phyloP scores from a whole-genome alignment of 2,797 vertebrate species.

The Luscinia luscinia region DNA sequence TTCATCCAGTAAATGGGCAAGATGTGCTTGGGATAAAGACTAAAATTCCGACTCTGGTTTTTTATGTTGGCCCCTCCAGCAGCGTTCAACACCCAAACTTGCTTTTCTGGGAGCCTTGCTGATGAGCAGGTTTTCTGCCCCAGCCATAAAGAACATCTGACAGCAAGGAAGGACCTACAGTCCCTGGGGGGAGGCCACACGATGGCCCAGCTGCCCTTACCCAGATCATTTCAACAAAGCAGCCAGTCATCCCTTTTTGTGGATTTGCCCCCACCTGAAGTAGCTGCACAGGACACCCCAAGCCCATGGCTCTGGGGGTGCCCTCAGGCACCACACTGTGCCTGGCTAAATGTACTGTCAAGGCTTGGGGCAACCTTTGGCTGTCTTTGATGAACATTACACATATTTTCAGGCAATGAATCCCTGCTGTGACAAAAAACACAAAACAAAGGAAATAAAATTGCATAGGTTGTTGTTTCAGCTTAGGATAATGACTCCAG shows the following conservation, averaged over 20 bases:
- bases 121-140: neutral
- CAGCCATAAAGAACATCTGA: neutral
- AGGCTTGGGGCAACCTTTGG: neutral
- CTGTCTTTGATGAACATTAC: neutral
- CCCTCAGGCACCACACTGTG: rapidly evolving
- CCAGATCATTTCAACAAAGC: neutral
- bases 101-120: neutral
- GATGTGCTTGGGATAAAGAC: neutral
- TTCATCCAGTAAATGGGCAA: neutral
- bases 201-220: neutral
- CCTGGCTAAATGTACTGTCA: rapidly evolving
- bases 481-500: slow-evolving; percentile 19
- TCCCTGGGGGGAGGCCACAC: rapidly evolving
- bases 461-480: slow-evolving; percentile 35
- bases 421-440: slow-evolving; percentile 24
- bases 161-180: neutral
- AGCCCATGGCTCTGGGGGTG: rapidly evolving
- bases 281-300: neutral
- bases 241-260: neutral
- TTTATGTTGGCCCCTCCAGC: neutral
- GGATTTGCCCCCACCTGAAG: neutral
- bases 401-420: neutral
- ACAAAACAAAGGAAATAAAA: slow-evolving; percentile 26
- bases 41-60: neutral
- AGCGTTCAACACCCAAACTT: rapidly evolving